Evolutionary conservation across 2,113 vertebrate species (phyloP).

Genomic region (Lasiurus cinereus): DNA sequence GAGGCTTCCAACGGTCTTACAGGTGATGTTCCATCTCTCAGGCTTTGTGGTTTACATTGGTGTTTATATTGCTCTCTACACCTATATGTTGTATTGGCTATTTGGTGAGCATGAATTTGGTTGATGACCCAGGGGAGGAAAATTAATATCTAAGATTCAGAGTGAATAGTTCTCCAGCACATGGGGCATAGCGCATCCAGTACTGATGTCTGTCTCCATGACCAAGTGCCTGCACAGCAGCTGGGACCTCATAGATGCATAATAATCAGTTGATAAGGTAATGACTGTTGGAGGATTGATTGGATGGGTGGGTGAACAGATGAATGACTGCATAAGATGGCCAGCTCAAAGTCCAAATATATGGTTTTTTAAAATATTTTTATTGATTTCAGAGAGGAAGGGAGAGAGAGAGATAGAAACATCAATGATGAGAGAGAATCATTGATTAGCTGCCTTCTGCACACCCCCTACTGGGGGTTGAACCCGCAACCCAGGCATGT

Average conservation of each 20-base stretch:
- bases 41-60: background rate
- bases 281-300: background rate
- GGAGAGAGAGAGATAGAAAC: no score
- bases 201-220: background rate
- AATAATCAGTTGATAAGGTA: background rate
- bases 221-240: background rate
- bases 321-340: background rate
- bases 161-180: background rate
- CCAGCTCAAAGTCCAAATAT: background rate
- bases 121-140: background rate
- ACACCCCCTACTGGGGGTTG: no score
- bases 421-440: no score
- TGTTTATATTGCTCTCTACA: background rate
- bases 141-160: background rate
- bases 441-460: no score
- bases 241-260: background rate
- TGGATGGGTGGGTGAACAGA: background rate
- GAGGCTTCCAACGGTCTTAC: background rate
- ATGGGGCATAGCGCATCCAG: rapidly evolving
- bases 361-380: no score
- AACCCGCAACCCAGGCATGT: no score
- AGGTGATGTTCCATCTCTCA: background rate
- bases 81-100: background rate
- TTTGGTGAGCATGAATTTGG: background rate
- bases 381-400: no score